Base-by-base conservation (phyloP, 1,140 invertebrate genomes). In the Drusus annulatus region DNA sequence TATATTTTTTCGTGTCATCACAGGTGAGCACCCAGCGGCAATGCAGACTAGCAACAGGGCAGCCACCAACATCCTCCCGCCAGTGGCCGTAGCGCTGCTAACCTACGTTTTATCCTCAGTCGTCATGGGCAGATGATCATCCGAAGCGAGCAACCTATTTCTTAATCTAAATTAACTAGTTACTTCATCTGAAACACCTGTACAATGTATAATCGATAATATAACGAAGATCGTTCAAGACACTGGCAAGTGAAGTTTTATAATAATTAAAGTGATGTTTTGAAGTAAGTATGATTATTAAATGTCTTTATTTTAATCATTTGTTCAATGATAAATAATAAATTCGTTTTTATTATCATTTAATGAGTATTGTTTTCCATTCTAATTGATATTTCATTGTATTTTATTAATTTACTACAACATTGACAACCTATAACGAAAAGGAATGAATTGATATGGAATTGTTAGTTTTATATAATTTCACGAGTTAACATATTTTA, bases 21-120 rank as follows among this genome's bases (percentile, higher is more conserved):
- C 88, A 95, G 94, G 93, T 71, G 94, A 95, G 86, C 93, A 94
- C 88, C 94, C 93, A 65, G 94, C 94, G 17, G 94, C 94, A 58
- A 95, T 95, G 93, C 93, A 95, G 86, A 94, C 93, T 10, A 93
- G 92, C 84, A 91, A 90, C 81, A 86, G 90, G 51, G 90, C 88
- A 56, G 87, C 88, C 6, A 87, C 87, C 19, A 87, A 87, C 85
- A 84, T 89, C 75, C 86, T 88, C 13, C 87, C 88, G 5, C 86
- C 87, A 77, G 84, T 90, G 36, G 86, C 87, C 82, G 87, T 87
- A 81, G 88, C 87, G 10, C 80, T 87, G 5, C 77, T 88, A 76
- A 89, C 88, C 6, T 89, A 90, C 88, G 80, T 91, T 56, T 82
- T 88, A 6, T 86, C 88, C 6, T 84, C 86, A 76, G 85, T 86